Conservation (phyloP, 2,113 vertebrate species). For the Erpornis zantholeuca region DNA sequence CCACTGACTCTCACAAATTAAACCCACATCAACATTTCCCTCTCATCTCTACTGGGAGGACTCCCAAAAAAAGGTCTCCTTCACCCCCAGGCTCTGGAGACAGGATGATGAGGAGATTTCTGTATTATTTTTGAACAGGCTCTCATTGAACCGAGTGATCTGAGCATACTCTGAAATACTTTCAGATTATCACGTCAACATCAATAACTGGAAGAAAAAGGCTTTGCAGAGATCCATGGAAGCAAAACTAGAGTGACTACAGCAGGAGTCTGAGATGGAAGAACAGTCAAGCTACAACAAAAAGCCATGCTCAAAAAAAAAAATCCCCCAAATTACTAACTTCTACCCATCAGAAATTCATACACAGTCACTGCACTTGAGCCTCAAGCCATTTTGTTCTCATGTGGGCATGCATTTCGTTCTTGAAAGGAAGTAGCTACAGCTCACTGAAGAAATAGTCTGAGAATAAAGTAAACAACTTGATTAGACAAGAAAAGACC, state of each 20-base stretch:
- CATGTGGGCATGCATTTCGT: background rate
- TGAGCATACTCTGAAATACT: background rate
- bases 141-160: background rate
- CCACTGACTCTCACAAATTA: background rate
- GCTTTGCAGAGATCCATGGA: background rate
- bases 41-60: background rate
- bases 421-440: background rate
- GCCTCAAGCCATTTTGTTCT: background rate
- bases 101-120: background rate
- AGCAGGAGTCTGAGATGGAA: background rate
- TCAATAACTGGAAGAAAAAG: background rate
- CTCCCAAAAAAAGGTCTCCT: background rate
- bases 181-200: background rate
- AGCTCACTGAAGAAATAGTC: background rate
- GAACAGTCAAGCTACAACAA: background rate
- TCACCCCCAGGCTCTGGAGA: background rate
- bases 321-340: background rate
- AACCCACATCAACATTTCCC: background rate
- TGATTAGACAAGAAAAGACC: background rate
- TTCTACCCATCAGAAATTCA: background rate
- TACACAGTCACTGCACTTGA: background rate
- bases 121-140: background rate
- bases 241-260: background rate
- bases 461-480: background rate
- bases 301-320: background rate